Base-by-base conservation (phyloP, 2,888 invertebrate genomes). In the Temnothorax rugatulus region DNA sequence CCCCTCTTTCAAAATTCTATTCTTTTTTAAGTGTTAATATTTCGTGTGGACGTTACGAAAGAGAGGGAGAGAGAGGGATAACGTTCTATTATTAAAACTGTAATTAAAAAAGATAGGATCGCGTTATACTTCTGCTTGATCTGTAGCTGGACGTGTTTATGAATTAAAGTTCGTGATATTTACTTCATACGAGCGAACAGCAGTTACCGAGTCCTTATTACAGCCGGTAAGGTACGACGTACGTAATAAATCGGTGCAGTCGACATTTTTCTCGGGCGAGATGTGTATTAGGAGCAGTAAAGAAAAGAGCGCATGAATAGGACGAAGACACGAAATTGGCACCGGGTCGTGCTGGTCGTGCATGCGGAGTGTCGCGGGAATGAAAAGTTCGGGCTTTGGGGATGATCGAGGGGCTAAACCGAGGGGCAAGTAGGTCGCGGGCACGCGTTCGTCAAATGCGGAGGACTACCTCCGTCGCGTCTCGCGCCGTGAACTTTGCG, bases 401-500 rank as follows among this genome's bases (percentile, higher is more conserved):
- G 54, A 71, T 86, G 85, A 90, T 90, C 89, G 87, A 90, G 87
- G 79, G 86, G 82, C 84, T 85, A 84, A 85, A 87, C 82, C 83
- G 61, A 81, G 84, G 83, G 61, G 83, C 84, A 87, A 90, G 85
- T 90, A 86, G 90, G 89, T 89, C 89, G 90, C 66, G 88, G 85
- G 76, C 71, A 76, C 89, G 79, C 85, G 84, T 87, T 68, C 79
- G 84, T 82, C 84, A 59, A 71, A 61, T 34, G 73, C 15, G 15
- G 61, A 38, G 68, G 54, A 84, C 81, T 5, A 5, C 34, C 34
- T 34, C 34, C 34, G 81, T 84, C 84, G 79, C 29, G 63, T 64
- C 87, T 88, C 76, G 74, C 74, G 50, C 66, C 73, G 38, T 25
- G 54, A 90, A 87, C 86, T 90, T 89, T 59, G 61, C 84, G 73